phyloP scores from a whole-genome alignment of 2,888 invertebrate species.

The Ectemnius lituratus region DNA sequence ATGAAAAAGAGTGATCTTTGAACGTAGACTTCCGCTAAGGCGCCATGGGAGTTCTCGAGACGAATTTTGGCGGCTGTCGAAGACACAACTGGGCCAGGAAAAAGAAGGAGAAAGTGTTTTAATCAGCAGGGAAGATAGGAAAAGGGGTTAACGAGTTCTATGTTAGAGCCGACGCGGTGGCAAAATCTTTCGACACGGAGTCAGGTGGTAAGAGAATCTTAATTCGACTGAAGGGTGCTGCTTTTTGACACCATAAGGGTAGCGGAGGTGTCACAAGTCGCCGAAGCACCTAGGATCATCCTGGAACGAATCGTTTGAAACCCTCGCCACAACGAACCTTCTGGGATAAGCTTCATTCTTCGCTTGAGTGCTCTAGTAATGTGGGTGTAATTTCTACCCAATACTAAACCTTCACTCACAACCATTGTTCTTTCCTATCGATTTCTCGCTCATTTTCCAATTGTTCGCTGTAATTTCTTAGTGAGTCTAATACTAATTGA shows the following conservation, averaged over 20 bases:
- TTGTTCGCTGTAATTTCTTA: too few relatives aligned
- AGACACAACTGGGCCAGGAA: neutral
- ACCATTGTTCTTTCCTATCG: too few relatives aligned
- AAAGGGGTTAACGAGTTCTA: slow-evolving; percentile 63
- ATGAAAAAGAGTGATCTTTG: too few relatives aligned
- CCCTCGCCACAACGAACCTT: slow-evolving; percentile 10
- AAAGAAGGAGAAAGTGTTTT: neutral
- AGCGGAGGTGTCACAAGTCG: slow-evolving; percentile 60
- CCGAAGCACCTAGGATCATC: slow-evolving; percentile 19
- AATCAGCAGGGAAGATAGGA: slow-evolving; percentile 22
- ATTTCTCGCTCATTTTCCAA: too few relatives aligned
- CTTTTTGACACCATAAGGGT: slow-evolving; percentile 70
- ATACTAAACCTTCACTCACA: neutral
- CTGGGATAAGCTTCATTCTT: slow-evolving; percentile 28
- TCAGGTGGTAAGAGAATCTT: slow-evolving; percentile 62
- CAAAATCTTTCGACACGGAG: slow-evolving; percentile 64
- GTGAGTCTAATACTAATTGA: too few relatives aligned
- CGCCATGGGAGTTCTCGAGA: slow-evolving; percentile 55
- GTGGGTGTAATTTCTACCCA: slow-evolving; percentile 33
- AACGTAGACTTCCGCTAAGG: neutral
- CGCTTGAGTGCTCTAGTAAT: slow-evolving; percentile 23
- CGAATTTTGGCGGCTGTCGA: slow-evolving; percentile 44
- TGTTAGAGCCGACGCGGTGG: slow-evolving; percentile 35
- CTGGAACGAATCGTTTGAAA: slow-evolving; percentile 52
- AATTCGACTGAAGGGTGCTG: slow-evolving; percentile 48